A percentile compares a stretch with the other conserved stretches of the same genome.
Evolutionary conservation across 1,140 invertebrate genomes (phyloP).

Genomic region (Portunus trituberculatus): DNA sequence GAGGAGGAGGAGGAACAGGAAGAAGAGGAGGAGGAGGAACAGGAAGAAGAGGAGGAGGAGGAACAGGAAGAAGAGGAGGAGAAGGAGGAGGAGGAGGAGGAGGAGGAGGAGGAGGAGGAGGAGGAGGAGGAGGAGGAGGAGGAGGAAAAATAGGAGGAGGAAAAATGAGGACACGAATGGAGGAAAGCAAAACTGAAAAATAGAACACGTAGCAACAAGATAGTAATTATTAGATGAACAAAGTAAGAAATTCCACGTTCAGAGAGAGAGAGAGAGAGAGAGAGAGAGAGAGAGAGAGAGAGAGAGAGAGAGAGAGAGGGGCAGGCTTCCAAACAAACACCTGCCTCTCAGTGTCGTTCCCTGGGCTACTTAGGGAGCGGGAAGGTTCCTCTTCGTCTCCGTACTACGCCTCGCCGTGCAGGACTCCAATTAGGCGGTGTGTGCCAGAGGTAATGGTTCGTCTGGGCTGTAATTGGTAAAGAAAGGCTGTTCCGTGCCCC

Average conservation of each 20-base stretch:
- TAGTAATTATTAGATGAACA: no score
- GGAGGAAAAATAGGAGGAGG: no score
- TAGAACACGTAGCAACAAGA: no score
- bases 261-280: conserved; percentile 26
- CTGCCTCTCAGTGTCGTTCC: neutral
- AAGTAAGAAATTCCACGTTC: neutral
- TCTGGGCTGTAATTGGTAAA: neutral
- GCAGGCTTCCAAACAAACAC: neutral
- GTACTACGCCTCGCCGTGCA: neutral
- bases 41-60: no score
- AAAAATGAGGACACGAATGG: no score
- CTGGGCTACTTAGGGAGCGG: neutral
- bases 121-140: no score
- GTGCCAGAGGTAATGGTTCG: neutral
- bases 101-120: no score
- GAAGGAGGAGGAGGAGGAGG: no score
- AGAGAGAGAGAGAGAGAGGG: conserved; percentile 41
- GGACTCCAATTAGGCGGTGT: conserved; percentile 7
- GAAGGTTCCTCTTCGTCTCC: neutral
- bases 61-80: no score
- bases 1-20: no score
- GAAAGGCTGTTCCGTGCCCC: neutral
- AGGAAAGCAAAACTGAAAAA: no score
- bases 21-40: no score
- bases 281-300: conserved; percentile 34